Conservation (phyloP, 2,113 vertebrate species). For the Hemiscyllium ocellatum region DNA sequence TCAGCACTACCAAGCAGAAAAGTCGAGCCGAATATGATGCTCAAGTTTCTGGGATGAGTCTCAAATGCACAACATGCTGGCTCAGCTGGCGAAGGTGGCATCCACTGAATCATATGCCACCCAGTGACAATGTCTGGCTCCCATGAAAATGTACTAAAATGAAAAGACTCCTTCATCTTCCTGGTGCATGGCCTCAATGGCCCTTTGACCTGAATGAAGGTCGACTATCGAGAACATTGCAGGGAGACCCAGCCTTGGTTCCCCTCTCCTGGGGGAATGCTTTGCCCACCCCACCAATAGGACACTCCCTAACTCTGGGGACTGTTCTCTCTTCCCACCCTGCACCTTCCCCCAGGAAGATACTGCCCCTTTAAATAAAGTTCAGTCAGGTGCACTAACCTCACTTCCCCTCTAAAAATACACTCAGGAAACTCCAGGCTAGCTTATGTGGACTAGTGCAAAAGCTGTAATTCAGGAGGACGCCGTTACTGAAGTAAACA, state of each 20-base stretch:
- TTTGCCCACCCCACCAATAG: too few relatives aligned
- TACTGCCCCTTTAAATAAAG: background rate
- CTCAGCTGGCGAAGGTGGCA: background rate
- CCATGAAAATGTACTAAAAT: background rate
- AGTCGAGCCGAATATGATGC: background rate
- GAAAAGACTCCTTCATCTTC: background rate
- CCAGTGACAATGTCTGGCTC: background rate
- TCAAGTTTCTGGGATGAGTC: background rate
- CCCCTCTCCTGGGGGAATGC: too few relatives aligned
- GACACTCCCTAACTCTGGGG: too few relatives aligned
- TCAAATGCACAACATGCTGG: background rate
- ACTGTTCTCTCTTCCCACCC: too few relatives aligned
- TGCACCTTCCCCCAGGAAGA: background rate
- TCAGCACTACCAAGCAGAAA: too few relatives aligned
- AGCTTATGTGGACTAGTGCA: background rate
- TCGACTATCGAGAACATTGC: background rate
- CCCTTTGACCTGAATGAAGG: background rate
- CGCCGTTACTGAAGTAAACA: background rate
- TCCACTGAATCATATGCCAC: background rate
- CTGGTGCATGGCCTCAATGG: too few relatives aligned
- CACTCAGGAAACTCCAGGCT: background rate
- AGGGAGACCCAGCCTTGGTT: background rate
- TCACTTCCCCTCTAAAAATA: background rate
- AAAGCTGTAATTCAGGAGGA: background rate
- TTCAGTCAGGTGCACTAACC: background rate